phyloP scores from a whole-genome alignment of 2,888 invertebrate species.

The Xestia c-nigrum region DNA sequence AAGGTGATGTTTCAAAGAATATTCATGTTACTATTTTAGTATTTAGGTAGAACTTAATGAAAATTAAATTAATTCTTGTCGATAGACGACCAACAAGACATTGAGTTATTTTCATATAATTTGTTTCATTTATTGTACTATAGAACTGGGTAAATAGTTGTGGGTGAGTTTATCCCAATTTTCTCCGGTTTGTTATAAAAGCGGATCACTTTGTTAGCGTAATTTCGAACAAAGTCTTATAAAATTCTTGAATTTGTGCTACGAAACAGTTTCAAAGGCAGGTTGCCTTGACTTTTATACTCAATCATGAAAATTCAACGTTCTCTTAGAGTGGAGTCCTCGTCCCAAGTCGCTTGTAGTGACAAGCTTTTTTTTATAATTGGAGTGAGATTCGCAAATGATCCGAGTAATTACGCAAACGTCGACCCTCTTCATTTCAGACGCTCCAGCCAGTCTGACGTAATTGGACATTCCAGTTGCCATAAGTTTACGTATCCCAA shows the following conservation, averaged over 20 bases:
- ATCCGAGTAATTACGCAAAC: constrained; percentile 89
- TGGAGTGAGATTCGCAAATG: constrained; percentile 87
- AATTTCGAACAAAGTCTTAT: constrained; percentile 14
- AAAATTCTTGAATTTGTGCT: constrained; percentile 25
- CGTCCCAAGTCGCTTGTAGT: constrained; percentile 80
- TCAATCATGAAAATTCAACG: constrained; percentile 76
- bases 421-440: constrained; percentile 89
- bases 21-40: constrained; percentile 13
- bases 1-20: constrained; percentile 21
- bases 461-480: constrained; percentile 82
- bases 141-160: not conserved
- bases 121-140: constrained; percentile 3
- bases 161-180: not conserved
- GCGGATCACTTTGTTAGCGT: not conserved
- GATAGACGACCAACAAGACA: not conserved
- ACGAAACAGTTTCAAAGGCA: constrained; percentile 46
- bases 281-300: constrained; percentile 73
- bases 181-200: not conserved
- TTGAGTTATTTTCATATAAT: constrained; percentile 1
- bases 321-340: constrained; percentile 74
- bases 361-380: constrained; percentile 87
- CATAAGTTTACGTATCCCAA: constrained; percentile 71
- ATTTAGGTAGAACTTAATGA: constrained; percentile 4
- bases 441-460: constrained; percentile 73
- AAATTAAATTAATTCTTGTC: constrained; percentile 13